phyloP scores from a whole-genome alignment of 1,140 invertebrate genomes.

The Pseudomyrmex concolor region DNA sequence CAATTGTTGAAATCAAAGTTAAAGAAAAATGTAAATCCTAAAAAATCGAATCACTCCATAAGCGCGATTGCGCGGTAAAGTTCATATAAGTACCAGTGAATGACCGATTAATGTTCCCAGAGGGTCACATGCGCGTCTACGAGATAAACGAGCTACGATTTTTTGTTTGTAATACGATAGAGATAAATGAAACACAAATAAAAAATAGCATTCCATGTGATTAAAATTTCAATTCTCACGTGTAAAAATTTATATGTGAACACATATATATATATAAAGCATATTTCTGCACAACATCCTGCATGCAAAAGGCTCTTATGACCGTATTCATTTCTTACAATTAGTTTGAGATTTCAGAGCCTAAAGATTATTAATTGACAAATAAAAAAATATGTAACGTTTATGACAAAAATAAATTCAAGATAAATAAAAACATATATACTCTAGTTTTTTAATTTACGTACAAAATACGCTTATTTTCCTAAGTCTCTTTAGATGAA shows the following conservation, averaged over 20 bases:
- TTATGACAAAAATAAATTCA: background rate
- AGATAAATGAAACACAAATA: background rate
- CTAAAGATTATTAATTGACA: too few relatives aligned
- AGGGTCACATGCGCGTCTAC: background rate
- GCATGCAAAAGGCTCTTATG: too few relatives aligned
- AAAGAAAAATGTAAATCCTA: too few relatives aligned
- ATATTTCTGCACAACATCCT: too few relatives aligned
- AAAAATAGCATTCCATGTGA: too few relatives aligned
- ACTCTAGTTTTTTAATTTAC: background rate
- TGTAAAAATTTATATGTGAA: too few relatives aligned
- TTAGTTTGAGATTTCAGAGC: too few relatives aligned
- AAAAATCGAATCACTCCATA: background rate
- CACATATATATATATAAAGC: too few relatives aligned
- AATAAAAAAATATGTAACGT: background rate
- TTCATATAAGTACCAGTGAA: conserved; percentile 14
- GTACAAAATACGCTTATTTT: conserved; percentile 17
- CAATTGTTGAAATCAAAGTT: background rate
- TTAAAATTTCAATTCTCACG: too few relatives aligned
- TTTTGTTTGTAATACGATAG: background rate
- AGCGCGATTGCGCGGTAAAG: background rate
- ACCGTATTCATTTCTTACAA: too few relatives aligned
- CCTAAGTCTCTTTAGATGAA: background rate
- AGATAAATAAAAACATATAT: background rate
- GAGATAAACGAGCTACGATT: background rate
- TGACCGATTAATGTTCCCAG: conserved; percentile 2